phyloP scores from a whole-genome alignment of 2,113 vertebrate species.

The Kobus ellipsiprymnus region DNA sequence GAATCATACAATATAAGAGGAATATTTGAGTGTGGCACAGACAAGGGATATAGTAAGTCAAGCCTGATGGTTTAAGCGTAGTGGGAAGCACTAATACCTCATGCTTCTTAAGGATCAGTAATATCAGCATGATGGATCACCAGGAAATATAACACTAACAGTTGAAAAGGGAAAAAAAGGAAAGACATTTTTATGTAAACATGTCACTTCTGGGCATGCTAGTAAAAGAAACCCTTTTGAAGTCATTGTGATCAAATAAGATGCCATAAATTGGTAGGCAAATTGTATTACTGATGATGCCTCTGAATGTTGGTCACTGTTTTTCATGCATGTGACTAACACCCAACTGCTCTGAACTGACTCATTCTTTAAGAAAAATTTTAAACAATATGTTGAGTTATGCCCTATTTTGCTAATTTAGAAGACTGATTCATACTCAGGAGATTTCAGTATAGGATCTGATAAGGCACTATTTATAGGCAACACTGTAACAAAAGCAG shows the following conservation, averaged over 20 bases:
- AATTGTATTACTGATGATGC: not conserved
- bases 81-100: not conserved
- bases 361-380: constrained; percentile 12
- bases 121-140: not conserved
- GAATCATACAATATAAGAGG: not conserved
- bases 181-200: constrained; percentile 17
- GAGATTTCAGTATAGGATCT: constrained; percentile 3
- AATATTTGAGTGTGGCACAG: not conserved
- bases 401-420: constrained; percentile 1
- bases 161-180: not conserved
- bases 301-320: not conserved
- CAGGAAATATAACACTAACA: not conserved
- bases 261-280: not conserved
- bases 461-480: not conserved
- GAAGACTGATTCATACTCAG: constrained; percentile 2
- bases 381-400: constrained; percentile 28
- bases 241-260: not conserved
- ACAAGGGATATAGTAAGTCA: not conserved
- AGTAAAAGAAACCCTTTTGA: constrained; percentile 9
- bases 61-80: not conserved
- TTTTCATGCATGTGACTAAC: not conserved
- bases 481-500: not conserved
- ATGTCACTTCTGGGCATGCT: not conserved
- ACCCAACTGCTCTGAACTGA: not conserved
- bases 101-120: not conserved